These are phyloP conservation scores for Gadus chalcogrammus DNA, from an alignment of 2,113 vertebrate species.

Conservation along the genomic window DNA sequence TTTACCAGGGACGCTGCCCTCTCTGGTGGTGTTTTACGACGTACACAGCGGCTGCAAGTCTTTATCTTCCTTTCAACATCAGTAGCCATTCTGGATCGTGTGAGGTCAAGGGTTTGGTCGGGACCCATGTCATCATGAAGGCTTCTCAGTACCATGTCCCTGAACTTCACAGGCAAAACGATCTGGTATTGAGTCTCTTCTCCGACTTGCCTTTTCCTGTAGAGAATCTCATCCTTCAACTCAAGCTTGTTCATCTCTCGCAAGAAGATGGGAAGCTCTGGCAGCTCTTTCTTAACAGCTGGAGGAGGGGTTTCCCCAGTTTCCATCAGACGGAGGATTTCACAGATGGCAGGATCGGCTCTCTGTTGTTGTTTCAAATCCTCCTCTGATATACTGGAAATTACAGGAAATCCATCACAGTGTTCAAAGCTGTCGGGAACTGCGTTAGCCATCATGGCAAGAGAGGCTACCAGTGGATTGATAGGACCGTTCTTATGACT, in stretches of 20 bases:
- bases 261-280: slow-evolving; percentile 7
- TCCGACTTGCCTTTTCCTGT: too few relatives aligned
- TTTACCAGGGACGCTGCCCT: not conserved
- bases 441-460: too few relatives aligned
- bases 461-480: not conserved
- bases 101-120: not conserved
- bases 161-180: too few relatives aligned
- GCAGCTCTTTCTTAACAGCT: slow-evolving; percentile 7
- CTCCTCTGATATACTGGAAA: too few relatives aligned
- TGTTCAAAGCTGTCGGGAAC: too few relatives aligned
- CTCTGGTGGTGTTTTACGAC: not conserved
- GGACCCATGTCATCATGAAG: not conserved
- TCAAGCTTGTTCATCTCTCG: slow-evolving; percentile 7
- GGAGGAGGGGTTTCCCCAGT: not conserved
- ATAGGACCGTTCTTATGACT: not conserved
- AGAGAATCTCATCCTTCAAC: not conserved
- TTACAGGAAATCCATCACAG: too few relatives aligned
- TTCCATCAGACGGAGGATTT: not conserved
- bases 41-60: too few relatives aligned
- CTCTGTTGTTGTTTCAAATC: not conserved
- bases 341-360: slow-evolving; percentile 4
- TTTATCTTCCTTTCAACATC: not conserved
- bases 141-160: too few relatives aligned
- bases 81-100: not conserved
- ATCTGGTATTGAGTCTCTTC: too few relatives aligned